These are phyloP conservation scores for Rhinella marina DNA, from an alignment of 2,797 vertebrate species.

Conservation along the genomic window DNA sequence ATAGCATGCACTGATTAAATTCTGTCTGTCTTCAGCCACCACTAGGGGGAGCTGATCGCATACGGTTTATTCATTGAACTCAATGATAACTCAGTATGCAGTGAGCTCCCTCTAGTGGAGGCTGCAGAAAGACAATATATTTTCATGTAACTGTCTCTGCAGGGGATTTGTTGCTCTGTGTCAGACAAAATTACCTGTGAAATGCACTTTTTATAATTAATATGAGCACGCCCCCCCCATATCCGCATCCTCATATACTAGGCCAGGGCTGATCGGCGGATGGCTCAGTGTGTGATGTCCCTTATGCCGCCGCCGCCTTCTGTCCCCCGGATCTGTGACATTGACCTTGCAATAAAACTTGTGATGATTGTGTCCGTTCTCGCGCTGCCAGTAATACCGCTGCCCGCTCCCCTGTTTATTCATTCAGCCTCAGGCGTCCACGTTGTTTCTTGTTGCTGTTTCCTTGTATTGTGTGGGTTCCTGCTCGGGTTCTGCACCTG, in stretches of 20 bases:
- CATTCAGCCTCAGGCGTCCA: slow-evolving; percentile 20
- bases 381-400: slow-evolving; percentile 20
- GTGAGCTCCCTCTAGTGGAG: neutral
- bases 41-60: neutral
- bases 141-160: neutral
- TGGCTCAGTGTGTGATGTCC: neutral
- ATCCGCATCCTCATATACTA: neutral
- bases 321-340: neutral
- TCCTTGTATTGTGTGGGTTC: slow-evolving; percentile 43
- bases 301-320: neutral
- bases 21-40: too few relatives aligned
- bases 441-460: neutral
- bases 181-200: too few relatives aligned
- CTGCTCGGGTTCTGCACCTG: slow-evolving; percentile 24
- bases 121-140: neutral
- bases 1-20: too few relatives aligned
- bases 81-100: neutral
- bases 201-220: too few relatives aligned
- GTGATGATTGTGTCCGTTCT: slow-evolving; percentile 25
- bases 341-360: slow-evolving; percentile 2
- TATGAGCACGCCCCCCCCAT: too few relatives aligned
- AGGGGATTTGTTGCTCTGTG: neutral
- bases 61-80: neutral
- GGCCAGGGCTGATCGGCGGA: neutral
- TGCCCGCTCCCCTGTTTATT: neutral